These are phyloP conservation scores for Oscheius sp. DNA, from an alignment of 2,888 invertebrate species.

Conservation along the genomic window DNA sequence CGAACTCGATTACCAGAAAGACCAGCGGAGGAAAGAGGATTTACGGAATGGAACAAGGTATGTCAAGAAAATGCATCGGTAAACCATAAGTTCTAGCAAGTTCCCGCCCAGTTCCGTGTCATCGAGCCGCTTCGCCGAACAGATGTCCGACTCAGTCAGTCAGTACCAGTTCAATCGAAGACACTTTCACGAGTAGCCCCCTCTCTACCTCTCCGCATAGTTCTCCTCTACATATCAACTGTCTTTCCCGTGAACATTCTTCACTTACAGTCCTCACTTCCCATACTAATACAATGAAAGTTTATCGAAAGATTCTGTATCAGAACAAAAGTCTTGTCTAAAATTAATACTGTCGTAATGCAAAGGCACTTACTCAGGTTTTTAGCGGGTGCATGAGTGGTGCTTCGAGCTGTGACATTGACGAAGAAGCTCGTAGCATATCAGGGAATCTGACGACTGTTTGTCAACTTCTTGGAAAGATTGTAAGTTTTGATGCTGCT, in stretches of 20 bases:
- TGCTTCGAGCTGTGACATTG: not conserved
- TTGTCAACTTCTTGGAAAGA: not conserved
- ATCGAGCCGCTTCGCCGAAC: slow-evolving; percentile 51
- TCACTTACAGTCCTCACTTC: not conserved
- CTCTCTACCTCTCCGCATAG: slow-evolving; percentile 21
- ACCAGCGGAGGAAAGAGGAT: not conserved
- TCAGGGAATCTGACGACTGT: not conserved
- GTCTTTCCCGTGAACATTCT: slow-evolving; percentile 33
- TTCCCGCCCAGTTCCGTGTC: slow-evolving; percentile 39
- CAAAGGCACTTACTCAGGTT: no score
- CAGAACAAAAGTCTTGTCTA: no score
- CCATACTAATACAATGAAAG: not conserved
- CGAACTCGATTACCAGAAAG: slow-evolving; percentile 27
- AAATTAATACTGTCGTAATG: no score
- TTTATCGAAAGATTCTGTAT: not conserved
- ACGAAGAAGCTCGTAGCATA: not conserved
- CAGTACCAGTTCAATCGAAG: slow-evolving; percentile 55
- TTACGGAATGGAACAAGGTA: slow-evolving; percentile 1
- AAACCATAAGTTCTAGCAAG: not conserved
- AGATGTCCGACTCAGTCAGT: slow-evolving; percentile 59
- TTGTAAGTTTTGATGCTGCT: not conserved
- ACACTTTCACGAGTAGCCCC: slow-evolving; percentile 18
- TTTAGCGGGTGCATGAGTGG: no score
- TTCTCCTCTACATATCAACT: slow-evolving; percentile 28
- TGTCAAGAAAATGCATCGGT: not conserved